Evolutionary conservation across 2,797 vertebrate species (phyloP), one percentile per base, ranked within the genome.

Genomic region (Chloroceryle inda): DNA sequence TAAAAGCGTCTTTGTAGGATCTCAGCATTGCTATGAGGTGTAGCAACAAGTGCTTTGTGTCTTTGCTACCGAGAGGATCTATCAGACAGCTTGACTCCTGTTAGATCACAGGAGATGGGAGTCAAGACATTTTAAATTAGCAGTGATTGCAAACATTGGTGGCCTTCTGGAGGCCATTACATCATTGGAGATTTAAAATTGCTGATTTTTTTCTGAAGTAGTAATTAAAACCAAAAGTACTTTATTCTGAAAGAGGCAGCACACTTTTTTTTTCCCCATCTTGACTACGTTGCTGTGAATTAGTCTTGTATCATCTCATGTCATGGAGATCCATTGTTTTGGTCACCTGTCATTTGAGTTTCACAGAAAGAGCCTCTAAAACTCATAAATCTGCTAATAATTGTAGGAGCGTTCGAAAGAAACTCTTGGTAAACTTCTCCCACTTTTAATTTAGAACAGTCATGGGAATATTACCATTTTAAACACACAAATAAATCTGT

Each of bases 321-420:
- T 50, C 10, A 7, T 49, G 61, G 74, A 50, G 26, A 19, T 38
- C 19, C 0, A 1, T 72, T 68, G 9, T 29, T 89, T 50, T 75
- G 27, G 27, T 73, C 20, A 40, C 63, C 27, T n/a, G 11, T 69
- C 9, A 37, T 23, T 29, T 55, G 17, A 66, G 9, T 56, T 87
- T 85, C 24, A 40, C 5, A 22, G 29, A 80, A 84, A 7, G 47
- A 86, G 33, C 24, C 24, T 23, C 42, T 74, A 29, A 35, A 38
- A 26, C 24, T 87, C 23, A 61, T 52, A 77, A 67, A 74, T 44
- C 20, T 85, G 11, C 55, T 74, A 47, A 26, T 69, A 89, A 52
- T 66, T 0, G 0, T 35, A 56, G 14, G 21, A 50, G 2, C 8
- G 76, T 42, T 82, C 58, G 2, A 24, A 45, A 79, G 59, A 49